Percentiles rank a stretch among this genome's conserved stretches.
Conservation (phyloP, 2,797 vertebrate genomes). For the Micromesistius poutassou region DNA sequence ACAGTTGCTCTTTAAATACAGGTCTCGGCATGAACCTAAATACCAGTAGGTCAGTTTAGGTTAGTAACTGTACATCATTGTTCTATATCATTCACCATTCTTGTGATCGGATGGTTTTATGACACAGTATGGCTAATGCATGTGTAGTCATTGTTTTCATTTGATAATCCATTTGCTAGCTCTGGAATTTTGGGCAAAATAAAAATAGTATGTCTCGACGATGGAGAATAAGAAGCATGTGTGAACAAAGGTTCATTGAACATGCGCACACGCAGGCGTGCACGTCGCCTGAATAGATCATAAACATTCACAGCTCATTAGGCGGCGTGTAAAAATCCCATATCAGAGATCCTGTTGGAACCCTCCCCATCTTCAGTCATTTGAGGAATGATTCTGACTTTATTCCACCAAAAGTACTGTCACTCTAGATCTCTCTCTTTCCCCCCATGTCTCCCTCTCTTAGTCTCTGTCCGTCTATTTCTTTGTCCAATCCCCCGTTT, state of each 20-base stretch:
- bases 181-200: background rate
- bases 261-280: background rate
- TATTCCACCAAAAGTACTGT: conserved; percentile 30
- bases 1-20: too few species aligned
- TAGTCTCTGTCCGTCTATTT: background rate
- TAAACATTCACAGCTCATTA: conserved; percentile 22
- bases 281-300: background rate
- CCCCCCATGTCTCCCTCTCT: background rate
- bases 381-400: conserved; percentile 39
- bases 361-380: conserved; percentile 52
- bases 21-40: too few species aligned
- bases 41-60: too few species aligned
- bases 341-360: background rate
- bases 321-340: conserved; percentile 14
- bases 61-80: background rate
- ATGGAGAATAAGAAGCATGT: background rate
- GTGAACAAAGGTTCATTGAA: background rate
- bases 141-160: background rate
- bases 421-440: conserved; percentile 24
- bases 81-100: background rate
- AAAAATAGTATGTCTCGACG: background rate
- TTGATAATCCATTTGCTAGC: background rate
- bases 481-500: background rate
- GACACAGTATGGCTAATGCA: too few species aligned
- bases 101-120: too few species aligned